These are phyloP conservation scores for Eurystomus gularis DNA, from an alignment of 2,113 vertebrate genomes.

Conservation along the genomic window DNA sequence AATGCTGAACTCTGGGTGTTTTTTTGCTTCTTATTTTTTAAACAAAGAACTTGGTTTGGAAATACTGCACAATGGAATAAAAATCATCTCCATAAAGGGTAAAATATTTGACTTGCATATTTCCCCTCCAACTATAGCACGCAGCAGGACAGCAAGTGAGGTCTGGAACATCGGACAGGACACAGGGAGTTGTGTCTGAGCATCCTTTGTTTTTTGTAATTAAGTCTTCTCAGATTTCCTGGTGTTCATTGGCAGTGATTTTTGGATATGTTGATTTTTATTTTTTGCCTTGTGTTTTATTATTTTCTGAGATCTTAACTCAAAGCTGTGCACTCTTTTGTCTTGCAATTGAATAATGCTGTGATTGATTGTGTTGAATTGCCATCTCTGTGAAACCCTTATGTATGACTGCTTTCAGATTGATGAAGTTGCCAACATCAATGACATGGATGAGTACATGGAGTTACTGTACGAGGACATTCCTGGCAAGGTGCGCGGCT, in stretches of 20 bases:
- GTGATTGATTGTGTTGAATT: background rate
- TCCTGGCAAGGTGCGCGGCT: conserved; percentile 89
- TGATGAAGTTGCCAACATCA: conserved; percentile 91
- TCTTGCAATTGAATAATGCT: rapidly evolving
- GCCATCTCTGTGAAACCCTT: background rate
- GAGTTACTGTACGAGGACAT: conserved; percentile 93
- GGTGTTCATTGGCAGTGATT: background rate
- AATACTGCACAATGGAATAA: conserved; percentile 19
- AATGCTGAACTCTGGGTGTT: background rate
- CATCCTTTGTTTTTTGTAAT: conserved; percentile 48
- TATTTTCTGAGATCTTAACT: background rate
- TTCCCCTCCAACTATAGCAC: background rate
- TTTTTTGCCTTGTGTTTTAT: background rate
- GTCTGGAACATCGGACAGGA: background rate
- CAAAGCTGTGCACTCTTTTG: background rate
- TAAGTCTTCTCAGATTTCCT: background rate
- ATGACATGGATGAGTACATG: conserved; percentile 89
- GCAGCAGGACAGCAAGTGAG: background rate
- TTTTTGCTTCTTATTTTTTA: background rate
- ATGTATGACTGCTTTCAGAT: conserved; percentile 75
- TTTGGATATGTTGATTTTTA: background rate
- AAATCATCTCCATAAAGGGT: conserved; percentile 26
- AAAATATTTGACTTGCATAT: conserved; percentile 6
- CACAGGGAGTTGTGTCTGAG: background rate
- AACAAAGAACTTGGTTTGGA: conserved; percentile 25